Evolutionary conservation across 35 echinoderm and acorn worm species (phyloP).

Genomic region (Apostichopus japonicus): DNA sequence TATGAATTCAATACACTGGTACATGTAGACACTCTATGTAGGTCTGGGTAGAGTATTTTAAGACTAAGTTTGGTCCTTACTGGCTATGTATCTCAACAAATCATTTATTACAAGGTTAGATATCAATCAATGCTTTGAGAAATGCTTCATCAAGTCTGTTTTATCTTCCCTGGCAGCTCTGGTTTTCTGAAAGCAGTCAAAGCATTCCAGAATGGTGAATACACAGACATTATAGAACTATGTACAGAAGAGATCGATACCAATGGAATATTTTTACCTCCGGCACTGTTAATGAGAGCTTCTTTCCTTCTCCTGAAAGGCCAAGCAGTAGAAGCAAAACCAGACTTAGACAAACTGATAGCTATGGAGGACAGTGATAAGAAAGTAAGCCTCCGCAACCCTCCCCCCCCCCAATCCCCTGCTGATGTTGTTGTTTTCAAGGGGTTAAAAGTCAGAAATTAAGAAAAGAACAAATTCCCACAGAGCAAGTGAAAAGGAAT

Average conservation of each 20-base stretch:
- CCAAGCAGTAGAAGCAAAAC: conserved; percentile 72
- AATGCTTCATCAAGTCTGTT: background rate
- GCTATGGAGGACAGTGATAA: conserved; percentile 76
- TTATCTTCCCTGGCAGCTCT: conserved; percentile 31
- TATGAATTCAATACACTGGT: no score
- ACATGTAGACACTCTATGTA: no score
- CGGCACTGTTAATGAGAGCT: conserved; percentile 92
- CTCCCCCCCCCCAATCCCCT: no score
- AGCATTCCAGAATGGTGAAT: conserved; percentile 70
- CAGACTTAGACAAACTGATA: conserved; percentile 92
- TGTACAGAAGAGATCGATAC: conserved; percentile 89
- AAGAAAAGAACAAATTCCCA: no score
- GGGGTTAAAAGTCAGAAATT: no score
- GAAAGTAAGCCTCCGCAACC: conserved; percentile 54
- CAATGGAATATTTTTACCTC: conserved; percentile 56
- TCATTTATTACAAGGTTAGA: background rate
- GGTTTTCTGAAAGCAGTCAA: conserved; percentile 82
- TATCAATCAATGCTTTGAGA: background rate
- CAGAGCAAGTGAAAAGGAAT: no score
- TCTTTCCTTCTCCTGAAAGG: conserved; percentile 93
- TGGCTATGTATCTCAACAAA: background rate
- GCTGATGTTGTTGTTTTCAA: no score
- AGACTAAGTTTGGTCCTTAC: background rate
- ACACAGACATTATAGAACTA: conserved; percentile 65
- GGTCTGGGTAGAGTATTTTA: background rate